A percentile compares a stretch with the other conserved stretches of the same genome.
Evolutionary conservation across 2,113 vertebrate genomes (phyloP).

Genomic region (Gymnocephalus cernua): DNA sequence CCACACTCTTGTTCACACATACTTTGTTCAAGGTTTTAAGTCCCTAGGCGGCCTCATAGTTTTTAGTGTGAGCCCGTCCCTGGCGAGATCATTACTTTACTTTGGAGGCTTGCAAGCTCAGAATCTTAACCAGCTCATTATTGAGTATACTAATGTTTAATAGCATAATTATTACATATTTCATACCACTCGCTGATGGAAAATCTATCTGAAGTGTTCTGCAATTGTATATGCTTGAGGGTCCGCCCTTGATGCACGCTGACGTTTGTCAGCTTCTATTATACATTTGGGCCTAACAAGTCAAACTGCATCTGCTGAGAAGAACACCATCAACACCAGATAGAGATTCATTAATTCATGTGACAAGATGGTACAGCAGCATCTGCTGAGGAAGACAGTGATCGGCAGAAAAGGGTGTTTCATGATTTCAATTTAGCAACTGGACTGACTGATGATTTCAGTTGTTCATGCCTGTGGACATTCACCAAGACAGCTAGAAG

Average conservation of each 20-base stretch:
- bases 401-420: constrained; percentile 52
- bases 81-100: constrained; percentile 71
- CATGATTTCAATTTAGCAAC: constrained; percentile 44
- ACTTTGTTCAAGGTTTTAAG: constrained; percentile 60
- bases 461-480: constrained; percentile 3
- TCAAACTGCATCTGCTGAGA: constrained; percentile 72
- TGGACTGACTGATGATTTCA: constrained; percentile 42
- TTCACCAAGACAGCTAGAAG: background rate
- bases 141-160: constrained; percentile 73
- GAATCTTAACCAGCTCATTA: constrained; percentile 73
- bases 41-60: constrained; percentile 48
- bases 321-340: constrained; percentile 63
- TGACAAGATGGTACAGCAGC: constrained; percentile 71
- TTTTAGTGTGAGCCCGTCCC: constrained; percentile 54
- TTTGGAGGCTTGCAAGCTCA: constrained; percentile 60
- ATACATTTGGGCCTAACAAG: constrained; percentile 75
- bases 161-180: constrained; percentile 75
- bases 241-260: constrained; percentile 67
- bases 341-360: constrained; percentile 74
- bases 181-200: constrained; percentile 62
- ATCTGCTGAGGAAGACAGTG: constrained; percentile 70
- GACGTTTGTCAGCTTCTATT: constrained; percentile 78
- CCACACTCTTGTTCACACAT: constrained; percentile 26
- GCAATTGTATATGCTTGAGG: constrained; percentile 67
- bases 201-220: constrained; percentile 54